Percentiles rank a stretch among this genome's conserved stretches.
Conservation (phyloP, 2,113 vertebrate genomes). For the Pomatostomus ruficeps region DNA sequence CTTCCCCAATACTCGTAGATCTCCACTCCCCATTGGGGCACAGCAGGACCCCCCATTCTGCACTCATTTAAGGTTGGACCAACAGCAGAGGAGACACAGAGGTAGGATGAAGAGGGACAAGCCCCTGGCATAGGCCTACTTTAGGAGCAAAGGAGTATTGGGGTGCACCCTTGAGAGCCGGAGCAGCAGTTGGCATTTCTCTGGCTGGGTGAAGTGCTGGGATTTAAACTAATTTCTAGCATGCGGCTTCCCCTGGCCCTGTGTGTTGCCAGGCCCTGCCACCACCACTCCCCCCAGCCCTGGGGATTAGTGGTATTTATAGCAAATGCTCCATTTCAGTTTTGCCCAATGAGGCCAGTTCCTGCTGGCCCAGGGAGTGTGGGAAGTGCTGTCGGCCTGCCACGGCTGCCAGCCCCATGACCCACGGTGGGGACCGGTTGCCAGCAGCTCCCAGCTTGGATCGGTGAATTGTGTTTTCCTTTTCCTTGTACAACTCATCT, state of each 20-base stretch:
- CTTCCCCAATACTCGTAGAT: accelerated
- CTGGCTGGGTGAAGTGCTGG: background rate
- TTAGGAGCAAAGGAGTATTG: background rate
- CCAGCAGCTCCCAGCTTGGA: background rate
- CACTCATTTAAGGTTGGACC: accelerated
- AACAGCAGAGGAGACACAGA: background rate
- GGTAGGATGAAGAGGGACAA: background rate
- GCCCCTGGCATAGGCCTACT: accelerated
- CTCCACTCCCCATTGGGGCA: background rate
- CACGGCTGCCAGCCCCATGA: background rate
- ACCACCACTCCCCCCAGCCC: background rate
- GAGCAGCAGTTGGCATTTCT: background rate
- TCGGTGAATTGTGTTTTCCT: background rate
- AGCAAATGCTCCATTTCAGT: background rate
- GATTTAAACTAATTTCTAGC: background rate
- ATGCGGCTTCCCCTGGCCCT: background rate
- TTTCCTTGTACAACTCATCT: background rate
- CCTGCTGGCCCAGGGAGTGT: background rate
- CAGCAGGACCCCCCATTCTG: background rate
- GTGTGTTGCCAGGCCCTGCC: background rate
- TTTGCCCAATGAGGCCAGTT: background rate
- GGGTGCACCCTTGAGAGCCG: background rate
- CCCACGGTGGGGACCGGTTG: accelerated
- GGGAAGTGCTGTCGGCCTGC: accelerated
- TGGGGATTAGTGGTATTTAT: background rate